Conservation (phyloP, 2,113 vertebrate species). For the Taurulus bubalis region DNA sequence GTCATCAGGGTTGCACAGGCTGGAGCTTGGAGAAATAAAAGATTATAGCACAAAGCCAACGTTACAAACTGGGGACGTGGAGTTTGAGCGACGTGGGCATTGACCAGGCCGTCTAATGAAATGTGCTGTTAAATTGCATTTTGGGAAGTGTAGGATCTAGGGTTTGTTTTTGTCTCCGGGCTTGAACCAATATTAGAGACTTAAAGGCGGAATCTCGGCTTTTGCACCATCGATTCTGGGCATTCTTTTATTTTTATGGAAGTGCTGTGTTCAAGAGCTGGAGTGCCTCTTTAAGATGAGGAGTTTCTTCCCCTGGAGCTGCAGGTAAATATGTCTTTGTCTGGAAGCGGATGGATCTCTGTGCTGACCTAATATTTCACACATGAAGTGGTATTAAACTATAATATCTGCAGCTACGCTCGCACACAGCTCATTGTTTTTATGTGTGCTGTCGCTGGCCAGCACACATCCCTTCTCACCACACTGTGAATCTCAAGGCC, state of each 20-base stretch:
- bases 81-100: background rate
- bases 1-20: background rate
- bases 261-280: background rate
- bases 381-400: background rate
- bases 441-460: background rate
- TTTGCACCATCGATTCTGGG: background rate
- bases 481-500: background rate
- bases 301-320: background rate
- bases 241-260: background rate
- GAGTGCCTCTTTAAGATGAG: background rate
- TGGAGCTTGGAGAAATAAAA: background rate
- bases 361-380: background rate
- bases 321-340: background rate
- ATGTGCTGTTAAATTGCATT: background rate
- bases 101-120: background rate
- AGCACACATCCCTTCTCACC: background rate
- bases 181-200: background rate
- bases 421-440: fast-evolving
- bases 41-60: background rate
- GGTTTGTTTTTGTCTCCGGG: background rate
- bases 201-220: background rate
- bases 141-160: background rate
- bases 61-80: background rate
- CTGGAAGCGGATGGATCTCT: background rate
- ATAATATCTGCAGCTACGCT: background rate